Percentiles rank a stretch among this genome's conserved stretches.
Evolutionary conservation across 35 echinoderm and acorn worm genomes (phyloP).

Genomic region (Chiridota heheva): DNA sequence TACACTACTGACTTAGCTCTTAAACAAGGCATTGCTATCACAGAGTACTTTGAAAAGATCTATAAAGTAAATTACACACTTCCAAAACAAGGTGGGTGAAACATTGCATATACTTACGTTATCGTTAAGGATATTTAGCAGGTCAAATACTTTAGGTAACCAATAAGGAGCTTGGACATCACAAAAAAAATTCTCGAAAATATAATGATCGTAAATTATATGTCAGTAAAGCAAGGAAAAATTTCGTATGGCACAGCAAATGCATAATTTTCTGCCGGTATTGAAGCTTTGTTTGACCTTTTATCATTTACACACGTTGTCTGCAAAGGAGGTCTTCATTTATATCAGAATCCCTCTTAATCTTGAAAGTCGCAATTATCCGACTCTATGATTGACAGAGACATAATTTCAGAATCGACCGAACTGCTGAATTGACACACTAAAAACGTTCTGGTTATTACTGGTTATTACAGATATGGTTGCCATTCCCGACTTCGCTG

Average conservation of each 20-base stretch:
- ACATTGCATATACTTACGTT: too few relatives aligned
- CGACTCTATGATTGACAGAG: not conserved
- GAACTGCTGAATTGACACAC: too few relatives aligned
- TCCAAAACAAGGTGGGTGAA: too few relatives aligned
- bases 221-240: too few relatives aligned
- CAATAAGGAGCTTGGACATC: too few relatives aligned
- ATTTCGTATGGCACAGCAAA: too few relatives aligned
- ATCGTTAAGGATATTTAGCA: too few relatives aligned
- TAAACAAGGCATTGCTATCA: conserved; percentile 29
- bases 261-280: not conserved
- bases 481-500: conserved; percentile 62
- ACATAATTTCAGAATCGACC: not conserved
- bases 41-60: conserved; percentile 68
- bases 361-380: not conserved
- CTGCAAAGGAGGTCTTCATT: not conserved
- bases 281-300: not conserved
- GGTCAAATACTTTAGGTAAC: too few relatives aligned
- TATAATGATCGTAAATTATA: too few relatives aligned
- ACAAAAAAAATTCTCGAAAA: too few relatives aligned
- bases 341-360: not conserved
- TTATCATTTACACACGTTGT: not conserved
- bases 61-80: too few relatives aligned
- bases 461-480: conserved; percentile 49
- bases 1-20: conserved; percentile 56
- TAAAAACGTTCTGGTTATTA: not conserved